phyloP scores from a whole-genome alignment of 2,797 vertebrate species.

The Sebastes alutus region DNA sequence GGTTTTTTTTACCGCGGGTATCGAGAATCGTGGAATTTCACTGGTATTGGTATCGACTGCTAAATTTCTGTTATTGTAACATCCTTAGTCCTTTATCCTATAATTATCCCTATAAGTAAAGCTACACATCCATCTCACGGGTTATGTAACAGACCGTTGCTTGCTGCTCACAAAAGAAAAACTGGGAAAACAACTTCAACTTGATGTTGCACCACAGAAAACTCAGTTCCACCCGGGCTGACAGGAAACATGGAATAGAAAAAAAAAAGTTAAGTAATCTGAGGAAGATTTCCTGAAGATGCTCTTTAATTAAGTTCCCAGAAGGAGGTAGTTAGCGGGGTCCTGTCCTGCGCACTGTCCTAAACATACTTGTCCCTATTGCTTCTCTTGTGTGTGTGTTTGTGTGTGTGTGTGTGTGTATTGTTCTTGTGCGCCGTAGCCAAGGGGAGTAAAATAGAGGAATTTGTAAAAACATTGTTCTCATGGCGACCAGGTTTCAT shows the following conservation, averaged over 20 bases:
- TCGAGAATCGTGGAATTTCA: too few relatives aligned
- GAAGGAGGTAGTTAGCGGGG: conserved; percentile 40
- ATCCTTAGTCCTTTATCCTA: background rate
- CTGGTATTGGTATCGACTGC: too few relatives aligned
- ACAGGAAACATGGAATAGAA: conserved; percentile 27
- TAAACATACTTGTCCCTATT: conserved; percentile 27
- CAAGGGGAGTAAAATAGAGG: conserved; percentile 54
- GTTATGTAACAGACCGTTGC: background rate
- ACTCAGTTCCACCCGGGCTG: background rate
- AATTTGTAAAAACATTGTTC: conserved; percentile 74
- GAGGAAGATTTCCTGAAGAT: conserved; percentile 51
- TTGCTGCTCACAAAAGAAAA: background rate
- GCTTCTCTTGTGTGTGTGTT: background rate
- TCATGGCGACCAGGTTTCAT: conserved; percentile 75
- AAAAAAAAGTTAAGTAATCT: conserved; percentile 1
- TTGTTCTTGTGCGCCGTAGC: conserved; percentile 53
- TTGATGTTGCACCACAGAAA: background rate
- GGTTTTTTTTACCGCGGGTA: rapidly evolving
- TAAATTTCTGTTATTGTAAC: background rate
- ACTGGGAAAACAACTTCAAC: background rate
- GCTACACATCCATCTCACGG: background rate
- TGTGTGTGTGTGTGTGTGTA: conserved; percentile 15
- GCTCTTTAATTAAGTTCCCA: conserved; percentile 66
- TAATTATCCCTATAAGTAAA: background rate
- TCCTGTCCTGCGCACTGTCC: conserved; percentile 26